Percentiles rank a stretch among this genome's conserved stretches.
phyloP scores from a whole-genome alignment of 2,888 invertebrate species.

The Ditylenchus weischeri region DNA sequence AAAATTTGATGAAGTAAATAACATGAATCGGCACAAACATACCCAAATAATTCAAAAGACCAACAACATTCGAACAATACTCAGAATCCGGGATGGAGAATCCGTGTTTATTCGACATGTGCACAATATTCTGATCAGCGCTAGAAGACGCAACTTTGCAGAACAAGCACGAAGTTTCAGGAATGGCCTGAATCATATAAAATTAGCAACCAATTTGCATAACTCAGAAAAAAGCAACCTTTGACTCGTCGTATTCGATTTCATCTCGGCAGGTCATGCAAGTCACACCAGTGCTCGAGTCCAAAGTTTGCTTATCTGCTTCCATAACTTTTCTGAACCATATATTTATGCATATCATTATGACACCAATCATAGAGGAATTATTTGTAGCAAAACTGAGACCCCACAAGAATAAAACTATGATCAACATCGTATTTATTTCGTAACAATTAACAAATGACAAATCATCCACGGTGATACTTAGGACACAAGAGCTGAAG shows the following conservation, averaged over 20 bases:
- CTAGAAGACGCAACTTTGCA: constrained; percentile 62
- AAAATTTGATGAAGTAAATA: constrained; percentile 6
- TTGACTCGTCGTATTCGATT: constrained; percentile 38
- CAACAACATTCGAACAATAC: constrained; percentile 80
- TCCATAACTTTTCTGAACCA: background rate
- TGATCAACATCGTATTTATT: constrained; percentile 9
- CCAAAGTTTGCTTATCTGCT: constrained; percentile 11
- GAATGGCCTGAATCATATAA: constrained; percentile 41
- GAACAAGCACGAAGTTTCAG: constrained; percentile 72
- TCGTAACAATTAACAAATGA: constrained; percentile 22
- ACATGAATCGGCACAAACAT: constrained; percentile 11
- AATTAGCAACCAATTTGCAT: background rate
- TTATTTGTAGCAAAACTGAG: background rate
- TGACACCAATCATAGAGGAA: background rate
- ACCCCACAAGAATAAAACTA: background rate
- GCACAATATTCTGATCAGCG: constrained; percentile 79
- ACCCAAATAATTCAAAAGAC: constrained; percentile 78
- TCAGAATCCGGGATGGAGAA: constrained; percentile 94
- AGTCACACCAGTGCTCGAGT: constrained; percentile 64
- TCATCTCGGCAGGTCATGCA: constrained; percentile 80
- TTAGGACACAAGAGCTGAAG: constrained; percentile 95
- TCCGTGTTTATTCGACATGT: constrained; percentile 85
- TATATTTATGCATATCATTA: background rate
- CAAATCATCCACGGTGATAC: constrained; percentile 4
- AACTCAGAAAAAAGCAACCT: constrained; percentile 18